Conservation (phyloP, 2,113 vertebrate species). For the Theristicus caerulescens region DNA sequence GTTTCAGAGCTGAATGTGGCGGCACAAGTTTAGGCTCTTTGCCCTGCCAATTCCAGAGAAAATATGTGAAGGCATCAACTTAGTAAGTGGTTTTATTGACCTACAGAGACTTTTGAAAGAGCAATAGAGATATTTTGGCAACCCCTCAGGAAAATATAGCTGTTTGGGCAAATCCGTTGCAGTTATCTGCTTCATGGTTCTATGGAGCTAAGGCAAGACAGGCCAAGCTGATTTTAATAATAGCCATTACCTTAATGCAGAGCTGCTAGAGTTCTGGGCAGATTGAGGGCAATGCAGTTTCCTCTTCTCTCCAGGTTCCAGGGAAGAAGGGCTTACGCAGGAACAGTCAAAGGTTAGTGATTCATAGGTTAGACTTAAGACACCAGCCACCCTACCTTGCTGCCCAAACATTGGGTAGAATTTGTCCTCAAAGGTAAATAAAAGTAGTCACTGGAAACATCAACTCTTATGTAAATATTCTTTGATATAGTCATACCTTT, state of each 20-base stretch:
- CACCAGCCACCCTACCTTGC: not conserved
- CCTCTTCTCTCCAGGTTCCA: not conserved
- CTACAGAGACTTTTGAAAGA: not conserved
- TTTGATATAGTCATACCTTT: not conserved
- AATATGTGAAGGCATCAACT: not conserved
- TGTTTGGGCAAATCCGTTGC: not conserved
- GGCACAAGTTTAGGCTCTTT: not conserved
- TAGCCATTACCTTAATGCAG: not conserved
- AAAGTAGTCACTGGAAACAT: not conserved
- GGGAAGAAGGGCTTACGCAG: not conserved
- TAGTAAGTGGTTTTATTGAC: conserved; percentile 45
- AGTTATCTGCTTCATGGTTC: not conserved
- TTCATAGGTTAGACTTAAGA: not conserved
- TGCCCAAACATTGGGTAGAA: not conserved
- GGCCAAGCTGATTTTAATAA: not conserved
- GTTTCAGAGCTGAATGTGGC: not conserved
- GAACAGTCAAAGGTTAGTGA: not conserved
- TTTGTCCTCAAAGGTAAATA: not conserved
- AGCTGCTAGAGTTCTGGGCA: not conserved
- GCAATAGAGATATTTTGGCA: conserved; percentile 11
- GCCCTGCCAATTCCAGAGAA: not conserved
- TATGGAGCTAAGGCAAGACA: not conserved
- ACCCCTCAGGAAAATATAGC: not conserved
- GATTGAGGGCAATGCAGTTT: not conserved
- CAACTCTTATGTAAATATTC: not conserved